A percentile compares a stretch with the other conserved stretches of the same genome.
phyloP scores from a whole-genome alignment of 2,888 invertebrate genomes.

The Andrena camellia region DNA sequence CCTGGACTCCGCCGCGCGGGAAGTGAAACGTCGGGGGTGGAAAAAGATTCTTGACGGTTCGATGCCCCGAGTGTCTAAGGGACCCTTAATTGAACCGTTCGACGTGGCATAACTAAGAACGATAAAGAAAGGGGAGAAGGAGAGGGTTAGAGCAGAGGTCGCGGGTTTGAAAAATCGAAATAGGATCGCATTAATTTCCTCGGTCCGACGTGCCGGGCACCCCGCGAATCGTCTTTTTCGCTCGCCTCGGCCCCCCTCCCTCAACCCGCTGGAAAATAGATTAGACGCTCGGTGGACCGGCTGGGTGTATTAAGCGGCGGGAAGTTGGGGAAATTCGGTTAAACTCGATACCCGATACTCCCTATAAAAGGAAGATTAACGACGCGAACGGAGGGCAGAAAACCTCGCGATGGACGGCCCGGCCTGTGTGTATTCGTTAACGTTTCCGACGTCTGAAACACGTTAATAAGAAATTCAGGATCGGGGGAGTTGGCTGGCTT shows the following conservation, averaged over 20 bases:
- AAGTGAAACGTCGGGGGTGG: no score
- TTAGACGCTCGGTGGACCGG: slow-evolving; percentile 40
- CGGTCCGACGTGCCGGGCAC: background rate
- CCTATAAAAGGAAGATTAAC: slow-evolving; percentile 65
- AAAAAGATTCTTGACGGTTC: background rate
- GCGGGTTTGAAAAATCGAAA: slow-evolving; percentile 46
- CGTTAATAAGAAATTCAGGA: slow-evolving; percentile 70
- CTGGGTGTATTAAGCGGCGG: slow-evolving; percentile 45
- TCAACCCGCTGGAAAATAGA: slow-evolving; percentile 45
- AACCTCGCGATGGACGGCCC: slow-evolving; percentile 32
- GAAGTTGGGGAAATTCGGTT: slow-evolving; percentile 66
- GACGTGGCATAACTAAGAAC: background rate
- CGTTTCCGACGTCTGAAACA: slow-evolving; percentile 38
- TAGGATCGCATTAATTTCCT: slow-evolving; percentile 33
- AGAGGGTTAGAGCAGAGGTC: background rate
- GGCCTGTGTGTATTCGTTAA: slow-evolving; percentile 40
- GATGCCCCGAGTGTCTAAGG: background rate
- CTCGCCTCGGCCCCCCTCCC: background rate
- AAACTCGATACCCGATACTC: slow-evolving; percentile 59
- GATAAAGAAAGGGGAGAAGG: background rate
- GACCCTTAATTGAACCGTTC: background rate
- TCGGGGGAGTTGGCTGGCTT: slow-evolving; percentile 9
- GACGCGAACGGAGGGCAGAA: slow-evolving; percentile 34
- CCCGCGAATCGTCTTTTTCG: slow-evolving; percentile 18
- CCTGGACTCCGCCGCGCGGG: no score